Conservation (phyloP, 2,888 invertebrate genomes). For the Adelognathus sp. region DNA sequence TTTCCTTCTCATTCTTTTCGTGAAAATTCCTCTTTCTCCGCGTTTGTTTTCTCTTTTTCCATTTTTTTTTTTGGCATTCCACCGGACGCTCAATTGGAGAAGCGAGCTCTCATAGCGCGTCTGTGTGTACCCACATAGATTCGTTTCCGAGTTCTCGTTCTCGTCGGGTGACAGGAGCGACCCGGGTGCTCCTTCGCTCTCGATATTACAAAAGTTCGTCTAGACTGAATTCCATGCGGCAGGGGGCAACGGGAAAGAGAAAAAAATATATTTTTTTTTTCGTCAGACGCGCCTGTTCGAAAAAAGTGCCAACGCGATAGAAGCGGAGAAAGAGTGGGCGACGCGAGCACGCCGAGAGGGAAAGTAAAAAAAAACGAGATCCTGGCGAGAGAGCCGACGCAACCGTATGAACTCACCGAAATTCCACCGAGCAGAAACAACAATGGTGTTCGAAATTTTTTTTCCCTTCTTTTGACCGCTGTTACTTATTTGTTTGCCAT, state of each 20-base stretch:
- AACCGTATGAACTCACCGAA: constrained; percentile 18
- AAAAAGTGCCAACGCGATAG: constrained; percentile 23
- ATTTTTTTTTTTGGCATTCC: not conserved
- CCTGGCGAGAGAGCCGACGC: not conserved
- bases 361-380: constrained; percentile 33
- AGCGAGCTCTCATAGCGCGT: constrained; percentile 18
- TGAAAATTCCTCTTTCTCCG: not conserved
- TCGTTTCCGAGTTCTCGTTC: constrained; percentile 26
- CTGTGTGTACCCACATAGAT: constrained; percentile 1
- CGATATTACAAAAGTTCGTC: constrained; percentile 72
- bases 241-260: too few species aligned
- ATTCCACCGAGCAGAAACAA: constrained; percentile 32
- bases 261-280: constrained; percentile 38
- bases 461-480: constrained; percentile 4
- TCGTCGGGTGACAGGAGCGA: constrained; percentile 53
- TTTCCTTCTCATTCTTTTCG: constrained; percentile 16
- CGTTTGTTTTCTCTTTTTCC: not conserved
- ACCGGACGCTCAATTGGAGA: constrained; percentile 28
- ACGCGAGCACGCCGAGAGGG: not conserved
- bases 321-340: not conserved
- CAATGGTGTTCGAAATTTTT: constrained; percentile 28
- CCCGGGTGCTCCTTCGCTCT: constrained; percentile 46
- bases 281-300: constrained; percentile 14
- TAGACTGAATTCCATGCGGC: constrained; percentile 64
- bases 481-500: constrained; percentile 10